A percentile compares a stretch with the other conserved stretches of the same genome.
phyloP scores from a whole-genome alignment of 2,113 vertebrate species.

The Asarcornis scutulata region DNA sequence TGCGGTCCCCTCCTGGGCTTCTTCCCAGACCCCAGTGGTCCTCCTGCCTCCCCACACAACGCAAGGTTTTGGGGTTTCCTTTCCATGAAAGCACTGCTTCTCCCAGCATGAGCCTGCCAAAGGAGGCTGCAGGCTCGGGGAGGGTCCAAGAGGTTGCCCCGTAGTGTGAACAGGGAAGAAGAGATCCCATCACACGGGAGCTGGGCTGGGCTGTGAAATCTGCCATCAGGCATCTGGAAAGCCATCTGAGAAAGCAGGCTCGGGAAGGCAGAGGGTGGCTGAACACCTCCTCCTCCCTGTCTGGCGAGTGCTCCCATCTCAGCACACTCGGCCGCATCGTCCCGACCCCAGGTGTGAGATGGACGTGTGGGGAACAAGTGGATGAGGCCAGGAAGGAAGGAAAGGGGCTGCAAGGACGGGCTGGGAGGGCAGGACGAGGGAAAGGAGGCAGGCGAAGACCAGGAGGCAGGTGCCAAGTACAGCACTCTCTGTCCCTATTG shows the following conservation, averaged over 20 bases:
- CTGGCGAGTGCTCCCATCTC: conserved; percentile 66
- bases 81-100: no score
- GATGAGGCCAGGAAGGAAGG: conserved; percentile 47
- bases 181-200: conserved; percentile 61
- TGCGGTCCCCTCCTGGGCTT: not conserved
- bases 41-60: not conserved
- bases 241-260: conserved; percentile 72
- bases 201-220: conserved; percentile 66
- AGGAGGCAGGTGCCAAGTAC: conserved; percentile 57
- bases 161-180: conserved; percentile 36
- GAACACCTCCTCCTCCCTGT: conserved; percentile 63
- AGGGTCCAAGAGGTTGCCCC: not conserved
- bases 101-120: not conserved
- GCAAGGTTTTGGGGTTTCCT: not conserved
- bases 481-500: not conserved
- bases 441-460: conserved; percentile 29
- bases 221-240: conserved; percentile 73
- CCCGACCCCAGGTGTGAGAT: conserved; percentile 63
- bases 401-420: not conserved
- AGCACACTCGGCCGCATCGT: conserved; percentile 5
- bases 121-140: not conserved
- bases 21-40: not conserved
- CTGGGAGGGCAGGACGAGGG: conserved; percentile 37
- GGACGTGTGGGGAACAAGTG: conserved; percentile 60
- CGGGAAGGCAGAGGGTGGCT: conserved; percentile 74